Base-by-base conservation (phyloP, 2,888 invertebrate genomes). In the Aporophyla lueneburgensis region DNA sequence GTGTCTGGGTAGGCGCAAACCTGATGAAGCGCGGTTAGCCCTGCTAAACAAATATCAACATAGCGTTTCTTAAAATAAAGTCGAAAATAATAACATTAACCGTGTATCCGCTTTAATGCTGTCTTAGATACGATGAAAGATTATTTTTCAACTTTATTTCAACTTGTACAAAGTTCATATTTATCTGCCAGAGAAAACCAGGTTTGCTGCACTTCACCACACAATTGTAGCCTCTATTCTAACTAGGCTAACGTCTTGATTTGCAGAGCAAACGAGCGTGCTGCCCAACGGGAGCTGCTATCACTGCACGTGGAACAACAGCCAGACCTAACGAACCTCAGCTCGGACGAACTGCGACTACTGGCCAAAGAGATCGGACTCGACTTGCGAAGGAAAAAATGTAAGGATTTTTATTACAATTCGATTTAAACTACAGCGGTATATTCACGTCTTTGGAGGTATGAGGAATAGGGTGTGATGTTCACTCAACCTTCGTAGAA, bases 301-400 rank as follows among this genome's bases (percentile, higher is more conserved):
- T 96, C 95, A 88, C 67, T 95, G 94, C 95, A 95, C 85, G 74
- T 96, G 95, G 94, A 92, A 86, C 86, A 90, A 76, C 89, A 92
- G 81, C 91, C 92, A 83, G 89, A 92, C 83, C 77, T 96, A 88
- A 94, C 87, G 7, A 85, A 88, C 6, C 87, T 94, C 27, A 92
- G 89, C 43, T 87, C 93, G 19, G 89, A 89, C 0, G 94, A 95
- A 58, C 81, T 96, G 56, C 88, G 89, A 1, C 87, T 85, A 2
- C 86, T 96, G 27, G 96, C 96, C 0, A 89, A 88, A 74, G 89
- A 94, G 54, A 88, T 96, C 24, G 95, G 96, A 33, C 80, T 91
- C 3, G 91, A 94, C 62, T 85, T 93, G 56, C 88, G 92, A 54
- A 89, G 89, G 58, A 93, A 89, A 83, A 93, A 90, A 92, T 88